Percentiles rank a stretch among this genome's conserved stretches.
Evolutionary conservation across 2,888 invertebrate genomes (phyloP).

Genomic region (Monopis laevigella): DNA sequence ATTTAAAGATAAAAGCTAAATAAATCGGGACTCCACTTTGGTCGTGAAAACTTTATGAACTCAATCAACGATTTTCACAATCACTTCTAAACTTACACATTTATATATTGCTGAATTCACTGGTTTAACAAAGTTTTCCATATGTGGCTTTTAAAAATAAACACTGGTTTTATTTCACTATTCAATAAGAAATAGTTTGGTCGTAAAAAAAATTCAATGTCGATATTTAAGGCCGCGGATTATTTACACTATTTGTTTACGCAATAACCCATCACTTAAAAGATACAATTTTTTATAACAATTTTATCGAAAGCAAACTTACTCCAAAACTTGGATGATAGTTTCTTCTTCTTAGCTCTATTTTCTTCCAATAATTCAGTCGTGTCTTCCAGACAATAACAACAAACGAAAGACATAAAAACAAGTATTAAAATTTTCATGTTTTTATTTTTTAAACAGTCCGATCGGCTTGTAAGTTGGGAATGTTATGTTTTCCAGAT

Average conservation of each 20-base stretch:
- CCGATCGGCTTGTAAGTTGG: background rate
- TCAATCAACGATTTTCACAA: constrained; percentile 6
- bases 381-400: constrained; percentile 40
- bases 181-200: background rate
- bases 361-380: constrained; percentile 36
- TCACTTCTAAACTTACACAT: background rate
- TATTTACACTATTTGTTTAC: too few species aligned
- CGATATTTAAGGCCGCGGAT: background rate
- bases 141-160: background rate
- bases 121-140: background rate
- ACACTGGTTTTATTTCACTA: background rate
- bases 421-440: constrained; percentile 36
- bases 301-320: constrained; percentile 23
- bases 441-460: constrained; percentile 15
- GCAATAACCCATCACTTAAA: too few species aligned
- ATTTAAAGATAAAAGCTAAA: background rate
- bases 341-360: constrained; percentile 47
- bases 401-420: constrained; percentile 34
- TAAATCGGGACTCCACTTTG: background rate
- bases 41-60: background rate
- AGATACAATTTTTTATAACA: too few species aligned
- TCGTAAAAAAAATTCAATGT: background rate
- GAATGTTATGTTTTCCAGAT: background rate
- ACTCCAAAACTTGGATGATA: constrained; percentile 41
- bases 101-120: background rate